phyloP scores from a whole-genome alignment of 2,888 invertebrate species.

The Athalia rosae region DNA sequence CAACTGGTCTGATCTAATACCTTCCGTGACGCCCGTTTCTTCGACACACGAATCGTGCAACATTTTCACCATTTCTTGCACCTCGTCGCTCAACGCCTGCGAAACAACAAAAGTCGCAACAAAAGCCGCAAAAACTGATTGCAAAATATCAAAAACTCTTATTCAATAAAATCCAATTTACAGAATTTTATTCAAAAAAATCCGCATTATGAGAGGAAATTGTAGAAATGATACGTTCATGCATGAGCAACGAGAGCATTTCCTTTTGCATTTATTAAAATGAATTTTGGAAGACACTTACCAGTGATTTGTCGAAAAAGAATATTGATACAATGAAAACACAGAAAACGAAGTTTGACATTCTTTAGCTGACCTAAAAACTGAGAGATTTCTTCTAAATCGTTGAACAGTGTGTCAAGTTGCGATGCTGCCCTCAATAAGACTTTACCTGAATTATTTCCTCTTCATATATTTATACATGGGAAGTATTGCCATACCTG shows the following conservation, averaged over 20 bases:
- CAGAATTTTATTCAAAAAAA: not conserved
- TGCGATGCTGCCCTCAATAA: not conserved
- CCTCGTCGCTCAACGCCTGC: slow-evolving; percentile 47
- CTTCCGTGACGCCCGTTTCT: slow-evolving; percentile 70
- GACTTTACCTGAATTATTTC: not conserved
- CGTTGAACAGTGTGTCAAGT: not conserved
- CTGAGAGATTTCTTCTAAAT: not conserved
- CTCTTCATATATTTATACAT: slow-evolving; percentile 1
- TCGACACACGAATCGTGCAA: slow-evolving; percentile 69
- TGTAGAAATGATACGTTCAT: not conserved
- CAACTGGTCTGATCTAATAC: slow-evolving; percentile 55
- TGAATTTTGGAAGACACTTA: slow-evolving; percentile 8
- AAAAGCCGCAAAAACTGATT: not conserved
- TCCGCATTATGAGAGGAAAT: not conserved
- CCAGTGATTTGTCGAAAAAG: slow-evolving; percentile 20
- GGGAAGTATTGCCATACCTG: slow-evolving; percentile 9
- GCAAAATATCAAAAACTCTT: not conserved
- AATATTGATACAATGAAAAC: slow-evolving; percentile 22
- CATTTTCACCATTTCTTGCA: slow-evolving; percentile 65
- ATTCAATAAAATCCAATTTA: not conserved
- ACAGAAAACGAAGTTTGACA: slow-evolving; percentile 14
- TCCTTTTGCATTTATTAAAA: not conserved
- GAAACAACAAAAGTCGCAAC: not conserved
- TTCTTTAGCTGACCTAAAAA: slow-evolving; percentile 5
- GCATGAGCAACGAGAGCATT: not conserved